Evolutionary conservation across 2,797 vertebrate species (phyloP).

Genomic region (Sebastes nivosus): DNA sequence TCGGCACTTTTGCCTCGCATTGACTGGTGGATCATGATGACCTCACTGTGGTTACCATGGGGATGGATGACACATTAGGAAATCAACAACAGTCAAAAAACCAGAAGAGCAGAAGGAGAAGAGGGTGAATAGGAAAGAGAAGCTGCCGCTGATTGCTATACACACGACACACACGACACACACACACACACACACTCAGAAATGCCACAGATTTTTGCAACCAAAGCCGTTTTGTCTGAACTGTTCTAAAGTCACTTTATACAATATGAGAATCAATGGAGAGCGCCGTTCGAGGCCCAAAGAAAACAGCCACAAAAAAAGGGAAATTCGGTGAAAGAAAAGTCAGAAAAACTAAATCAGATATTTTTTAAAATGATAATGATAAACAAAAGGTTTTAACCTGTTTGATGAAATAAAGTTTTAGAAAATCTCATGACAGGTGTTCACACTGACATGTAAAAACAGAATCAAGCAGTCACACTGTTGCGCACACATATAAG

Average conservation of each 20-base stretch:
- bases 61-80: constrained; percentile 89
- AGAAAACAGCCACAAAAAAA: not conserved
- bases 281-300: not conserved
- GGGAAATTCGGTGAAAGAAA: not conserved
- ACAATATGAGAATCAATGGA: not conserved
- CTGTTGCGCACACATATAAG: not conserved
- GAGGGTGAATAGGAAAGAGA: constrained; percentile 73
- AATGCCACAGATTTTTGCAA: constrained; percentile 10
- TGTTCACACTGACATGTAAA: not conserved
- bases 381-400: not conserved
- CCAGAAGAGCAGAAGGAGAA: constrained; percentile 76
- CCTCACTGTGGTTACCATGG: constrained; percentile 97
- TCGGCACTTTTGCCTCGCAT: constrained; percentile 98
- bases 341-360: not conserved
- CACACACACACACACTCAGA: constrained; percentile 5
- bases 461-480: not conserved
- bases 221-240: not conserved
- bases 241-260: constrained; percentile 4
- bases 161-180: constrained; percentile 16
- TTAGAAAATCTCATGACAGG: not conserved
- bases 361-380: not conserved
- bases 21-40: constrained; percentile 98
- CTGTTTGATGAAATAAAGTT: not conserved
- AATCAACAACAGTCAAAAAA: constrained; percentile 82
- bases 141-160: constrained; percentile 6